These are phyloP conservation scores for Acleris literana DNA, from an alignment of 2,888 invertebrate species.

Conservation along the genomic window DNA sequence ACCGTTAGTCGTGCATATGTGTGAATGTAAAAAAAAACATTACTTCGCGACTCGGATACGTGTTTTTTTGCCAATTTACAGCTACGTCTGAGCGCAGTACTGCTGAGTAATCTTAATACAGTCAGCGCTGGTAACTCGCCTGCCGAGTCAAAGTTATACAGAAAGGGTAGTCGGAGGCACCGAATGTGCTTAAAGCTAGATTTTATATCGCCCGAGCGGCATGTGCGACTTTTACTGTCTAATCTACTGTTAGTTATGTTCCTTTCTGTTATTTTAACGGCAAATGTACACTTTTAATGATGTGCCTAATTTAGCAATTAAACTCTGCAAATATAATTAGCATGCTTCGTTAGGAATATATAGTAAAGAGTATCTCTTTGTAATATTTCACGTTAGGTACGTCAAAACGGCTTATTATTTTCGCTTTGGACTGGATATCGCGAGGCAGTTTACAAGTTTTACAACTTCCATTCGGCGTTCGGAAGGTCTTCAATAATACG, in stretches of 20 bases:
- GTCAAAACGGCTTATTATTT: not conserved
- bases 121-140: too few species aligned
- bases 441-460: conserved; percentile 6
- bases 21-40: conserved; percentile 59
- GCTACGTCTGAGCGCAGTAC: conserved; percentile 47
- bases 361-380: not conserved
- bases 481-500: conserved; percentile 27
- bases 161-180: too few species aligned
- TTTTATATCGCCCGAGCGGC: conserved; percentile 24
- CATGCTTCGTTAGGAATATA: conserved; percentile 6
- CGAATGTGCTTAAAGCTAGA: conserved; percentile 17
- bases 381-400: not conserved
- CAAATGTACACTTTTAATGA: conserved; percentile 43
- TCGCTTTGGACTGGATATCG: not conserved
- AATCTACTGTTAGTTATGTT: conserved; percentile 13
- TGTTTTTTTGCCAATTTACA: conserved; percentile 60
- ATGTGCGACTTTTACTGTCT: conserved; percentile 17
- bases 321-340: conserved; percentile 5
- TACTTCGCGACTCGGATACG: conserved; percentile 45
- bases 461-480: conserved; percentile 13
- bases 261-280: conserved; percentile 30
- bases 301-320: conserved; percentile 9
- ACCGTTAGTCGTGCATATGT: conserved; percentile 60
- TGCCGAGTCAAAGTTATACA: too few species aligned
- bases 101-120: conserved; percentile 34